Conservation (phyloP, 2,797 vertebrate genomes). For the Clangula hyemalis region DNA sequence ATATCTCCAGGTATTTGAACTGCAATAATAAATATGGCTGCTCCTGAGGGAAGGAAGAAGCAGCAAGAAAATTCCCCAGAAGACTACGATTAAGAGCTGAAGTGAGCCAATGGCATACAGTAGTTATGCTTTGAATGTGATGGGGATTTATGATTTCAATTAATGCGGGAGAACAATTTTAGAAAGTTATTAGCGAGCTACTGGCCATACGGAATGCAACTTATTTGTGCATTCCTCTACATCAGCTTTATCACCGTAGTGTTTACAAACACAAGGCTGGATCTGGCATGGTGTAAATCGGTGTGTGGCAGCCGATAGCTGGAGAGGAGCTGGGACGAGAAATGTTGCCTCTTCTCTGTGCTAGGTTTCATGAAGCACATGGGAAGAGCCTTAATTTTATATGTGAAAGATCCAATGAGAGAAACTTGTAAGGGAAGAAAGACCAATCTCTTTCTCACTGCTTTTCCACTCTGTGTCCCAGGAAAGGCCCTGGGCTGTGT, state of each 20-base stretch:
- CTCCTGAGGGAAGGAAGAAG: constrained; percentile 43
- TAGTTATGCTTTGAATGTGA: constrained; percentile 67
- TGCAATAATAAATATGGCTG: constrained; percentile 66
- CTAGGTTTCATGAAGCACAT: not conserved
- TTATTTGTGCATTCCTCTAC: constrained; percentile 57
- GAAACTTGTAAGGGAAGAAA: not conserved
- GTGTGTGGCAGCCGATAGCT: not conserved
- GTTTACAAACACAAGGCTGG: constrained; percentile 61
- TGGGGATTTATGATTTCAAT: constrained; percentile 79
- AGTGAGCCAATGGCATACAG: constrained; percentile 53
- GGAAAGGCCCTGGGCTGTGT: not conserved
- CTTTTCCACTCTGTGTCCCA: not conserved
- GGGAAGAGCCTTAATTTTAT: not conserved
- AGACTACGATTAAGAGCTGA: constrained; percentile 67
- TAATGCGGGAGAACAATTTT: constrained; percentile 70
- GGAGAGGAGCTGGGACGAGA: not conserved
- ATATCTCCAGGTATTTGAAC: constrained; percentile 65
- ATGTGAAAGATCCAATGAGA: not conserved
- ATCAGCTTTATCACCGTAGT: constrained; percentile 35
- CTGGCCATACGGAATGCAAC: constrained; percentile 40
- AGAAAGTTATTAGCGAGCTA: constrained; percentile 70
- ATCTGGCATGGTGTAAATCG: not conserved
- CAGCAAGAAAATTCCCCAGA: constrained; percentile 62
- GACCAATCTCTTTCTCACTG: not conserved
- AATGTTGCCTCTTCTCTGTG: not conserved